A percentile compares a stretch with the other conserved stretches of the same genome.
These are phyloP conservation scores for Garra rufa DNA, from an alignment of 2,113 vertebrate genomes.

Conservation along the genomic window DNA sequence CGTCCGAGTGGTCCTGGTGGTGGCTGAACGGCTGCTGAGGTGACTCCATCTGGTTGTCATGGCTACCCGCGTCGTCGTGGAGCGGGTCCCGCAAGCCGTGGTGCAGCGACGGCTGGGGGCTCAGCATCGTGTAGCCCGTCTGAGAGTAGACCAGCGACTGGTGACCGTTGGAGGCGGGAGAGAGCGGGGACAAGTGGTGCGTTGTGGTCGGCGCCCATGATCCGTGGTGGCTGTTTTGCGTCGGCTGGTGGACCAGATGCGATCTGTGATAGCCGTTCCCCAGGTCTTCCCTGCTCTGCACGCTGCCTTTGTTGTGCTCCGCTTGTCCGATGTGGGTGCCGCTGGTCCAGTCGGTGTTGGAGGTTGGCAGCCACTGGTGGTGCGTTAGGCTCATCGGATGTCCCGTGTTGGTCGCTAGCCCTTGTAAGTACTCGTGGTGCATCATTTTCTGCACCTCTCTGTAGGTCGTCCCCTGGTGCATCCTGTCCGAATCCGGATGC, in stretches of 20 bases:
- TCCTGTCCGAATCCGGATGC: constrained; percentile 92
- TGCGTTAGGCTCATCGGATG: constrained; percentile 93
- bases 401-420: constrained; percentile 90
- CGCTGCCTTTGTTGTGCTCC: constrained; percentile 85
- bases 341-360: constrained; percentile 87
- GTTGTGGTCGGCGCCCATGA: constrained; percentile 87
- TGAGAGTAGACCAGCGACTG: constrained; percentile 92
- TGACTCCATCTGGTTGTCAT: constrained; percentile 83
- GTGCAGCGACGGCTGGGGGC: constrained; percentile 85
- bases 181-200: constrained; percentile 91
- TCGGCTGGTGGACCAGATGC: constrained; percentile 90
- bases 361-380: constrained; percentile 93
- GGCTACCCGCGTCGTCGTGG: constrained; percentile 83
- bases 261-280: constrained; percentile 85
- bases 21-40: constrained; percentile 87
- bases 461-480: constrained; percentile 94
- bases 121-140: constrained; percentile 88
- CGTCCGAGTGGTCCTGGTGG: constrained; percentile 93
- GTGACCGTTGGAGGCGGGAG: constrained; percentile 87
- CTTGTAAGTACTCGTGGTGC: constrained; percentile 96
- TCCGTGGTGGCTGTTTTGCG: constrained; percentile 81
- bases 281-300: constrained; percentile 85
- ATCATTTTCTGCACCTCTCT: constrained; percentile 99
- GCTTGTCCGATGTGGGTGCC: constrained; percentile 86
- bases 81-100: constrained; percentile 87